Evolutionary conservation across 2,797 vertebrate genomes (phyloP).

Genomic region (Notamacropus eugenii): DNA sequence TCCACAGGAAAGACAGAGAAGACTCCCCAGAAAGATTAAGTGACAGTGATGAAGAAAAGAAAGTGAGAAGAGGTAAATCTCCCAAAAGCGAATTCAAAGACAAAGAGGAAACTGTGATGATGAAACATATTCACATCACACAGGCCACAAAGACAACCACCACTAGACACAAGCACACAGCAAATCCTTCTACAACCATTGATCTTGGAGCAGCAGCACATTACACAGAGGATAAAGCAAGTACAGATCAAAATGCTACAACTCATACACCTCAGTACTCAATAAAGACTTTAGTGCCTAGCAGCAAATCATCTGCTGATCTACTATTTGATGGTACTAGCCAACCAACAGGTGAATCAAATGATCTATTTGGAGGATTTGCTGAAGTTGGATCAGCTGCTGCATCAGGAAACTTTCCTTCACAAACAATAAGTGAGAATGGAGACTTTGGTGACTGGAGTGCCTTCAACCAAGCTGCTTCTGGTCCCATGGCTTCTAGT

Average conservation of each 20-base stretch:
- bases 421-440: conserved; percentile 86
- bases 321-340: conserved; percentile 91
- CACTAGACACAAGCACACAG: conserved; percentile 93
- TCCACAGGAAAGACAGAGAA: conserved; percentile 96
- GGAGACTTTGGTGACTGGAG: conserved; percentile 98
- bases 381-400: conserved; percentile 93
- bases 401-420: conserved; percentile 89
- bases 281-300: conserved; percentile 89
- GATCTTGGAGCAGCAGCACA: conserved; percentile 96
- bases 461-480: conserved; percentile 91
- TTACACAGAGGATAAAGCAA: conserved; percentile 93
- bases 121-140: conserved; percentile 95
- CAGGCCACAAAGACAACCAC: conserved; percentile 96
- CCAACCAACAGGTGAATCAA: conserved; percentile 86
- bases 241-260: conserved; percentile 86
- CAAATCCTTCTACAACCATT: conserved; percentile 94
- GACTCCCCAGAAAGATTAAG: conserved; percentile 97
- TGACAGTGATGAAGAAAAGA: conserved; percentile 92
- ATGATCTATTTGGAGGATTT: conserved; percentile 94
- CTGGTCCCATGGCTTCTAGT: conserved; percentile 84
- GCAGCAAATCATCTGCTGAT: conserved; percentile 89
- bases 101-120: conserved; percentile 96
- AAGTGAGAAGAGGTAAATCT: conserved; percentile 90
- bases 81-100: conserved; percentile 94
- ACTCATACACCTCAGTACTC: conserved; percentile 81